Evolutionary conservation across 2,888 invertebrate genomes (phyloP), one percentile per base, ranked within the genome.

Genomic region (Fragum whitleyi): DNA sequence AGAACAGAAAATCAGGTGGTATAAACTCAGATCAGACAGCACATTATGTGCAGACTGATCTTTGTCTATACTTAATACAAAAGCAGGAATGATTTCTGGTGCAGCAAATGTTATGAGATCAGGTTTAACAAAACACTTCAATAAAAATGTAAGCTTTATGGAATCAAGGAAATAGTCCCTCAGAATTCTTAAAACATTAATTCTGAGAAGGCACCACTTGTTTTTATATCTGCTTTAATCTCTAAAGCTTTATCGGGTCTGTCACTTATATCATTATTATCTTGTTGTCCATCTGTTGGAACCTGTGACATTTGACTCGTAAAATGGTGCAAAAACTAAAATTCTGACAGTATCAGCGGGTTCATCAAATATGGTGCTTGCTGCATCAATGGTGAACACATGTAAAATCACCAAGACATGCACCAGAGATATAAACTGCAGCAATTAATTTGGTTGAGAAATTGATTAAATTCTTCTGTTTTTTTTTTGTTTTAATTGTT

Each of bases 241-340:
- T 57, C 57, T n/a, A 14, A 11, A 47, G 47, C 19, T 47, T 47
- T 47, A 47, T 65, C 42, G 14, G 23, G 42, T 36, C 32, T 65
- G 65, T 65, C 65, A 65, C 26, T 32, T 65, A 65, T 39, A 42
- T 39, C 65, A 65, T 65, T 23, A 36, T 42, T 42, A 65, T 65
- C 65, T 39, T 14, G 36, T 42, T 42, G 65, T 65, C 42, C 21
- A 65, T 65, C 65, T 65, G 21, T 65, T 16, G 21, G 36, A 65
- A 36, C 65, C 65, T 65, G 42, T 65, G 65, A 65, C 65, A 65
- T 36, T 65, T 65, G 65, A 65, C 65, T 65, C 65, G 36, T 65
- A 65, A 65, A 65, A 65, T 65, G 36, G 65, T 42, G 65, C 65
- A 65, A n/a, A 42, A 42, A 21, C n/a, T n/a, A 42, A 32, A 21